phyloP scores from a whole-genome alignment of 2,888 invertebrate genomes.

The Leptopterna dolabrata region DNA sequence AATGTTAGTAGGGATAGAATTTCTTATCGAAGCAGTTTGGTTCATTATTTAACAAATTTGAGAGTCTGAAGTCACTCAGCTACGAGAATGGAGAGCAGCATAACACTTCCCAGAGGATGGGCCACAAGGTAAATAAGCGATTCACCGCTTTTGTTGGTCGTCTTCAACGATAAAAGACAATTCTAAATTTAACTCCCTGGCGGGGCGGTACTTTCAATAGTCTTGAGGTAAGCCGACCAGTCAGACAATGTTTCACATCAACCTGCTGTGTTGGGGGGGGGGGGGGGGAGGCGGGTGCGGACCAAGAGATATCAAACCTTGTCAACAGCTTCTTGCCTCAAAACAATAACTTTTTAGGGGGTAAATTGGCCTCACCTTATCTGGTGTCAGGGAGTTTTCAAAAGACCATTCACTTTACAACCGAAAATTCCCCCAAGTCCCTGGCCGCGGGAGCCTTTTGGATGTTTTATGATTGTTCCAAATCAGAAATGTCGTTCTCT shows the following conservation, averaged over 20 bases:
- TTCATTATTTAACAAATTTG: too few relatives aligned
- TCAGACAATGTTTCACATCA: neutral
- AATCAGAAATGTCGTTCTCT: neutral
- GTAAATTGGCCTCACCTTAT: constrained; percentile 27
- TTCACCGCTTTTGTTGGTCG: neutral
- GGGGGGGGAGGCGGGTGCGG: neutral
- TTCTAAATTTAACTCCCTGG: neutral
- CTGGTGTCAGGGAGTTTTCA: constrained; percentile 22
- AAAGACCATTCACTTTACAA: constrained; percentile 38
- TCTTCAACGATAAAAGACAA: neutral
- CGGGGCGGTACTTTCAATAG: neutral
- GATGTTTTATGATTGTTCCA: neutral
- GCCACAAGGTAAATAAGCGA: neutral
- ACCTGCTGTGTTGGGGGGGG: neutral
- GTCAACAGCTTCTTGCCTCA: neutral
- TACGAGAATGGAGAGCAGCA: too few relatives aligned
- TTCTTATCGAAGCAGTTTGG: too few relatives aligned
- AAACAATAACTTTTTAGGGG: constrained; percentile 30
- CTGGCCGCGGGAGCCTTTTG: neutral
- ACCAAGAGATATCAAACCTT: constrained; percentile 1
- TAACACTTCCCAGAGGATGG: too few relatives aligned
- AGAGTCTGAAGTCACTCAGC: too few relatives aligned
- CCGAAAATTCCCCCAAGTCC: neutral
- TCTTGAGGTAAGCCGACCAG: neutral
- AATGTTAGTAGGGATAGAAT: too few relatives aligned